Percentiles rank a stretch among this genome's conserved stretches.
phyloP scores from a whole-genome alignment of 2,113 vertebrate species.

The Trachemys scripta region DNA sequence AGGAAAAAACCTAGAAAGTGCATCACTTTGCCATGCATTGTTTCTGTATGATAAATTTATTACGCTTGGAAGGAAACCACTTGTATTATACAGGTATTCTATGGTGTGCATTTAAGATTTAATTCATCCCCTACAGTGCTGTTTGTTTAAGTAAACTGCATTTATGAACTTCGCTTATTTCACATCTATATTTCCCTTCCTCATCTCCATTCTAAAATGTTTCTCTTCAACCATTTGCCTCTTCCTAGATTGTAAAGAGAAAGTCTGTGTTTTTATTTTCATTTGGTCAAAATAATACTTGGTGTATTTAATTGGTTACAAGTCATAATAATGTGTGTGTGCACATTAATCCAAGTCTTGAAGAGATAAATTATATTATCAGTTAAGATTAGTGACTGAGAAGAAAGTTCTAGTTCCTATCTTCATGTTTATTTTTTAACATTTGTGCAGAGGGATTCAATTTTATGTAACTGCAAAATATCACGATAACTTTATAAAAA shows the following conservation, averaged over 20 bases:
- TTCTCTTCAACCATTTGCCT: constrained; percentile 12
- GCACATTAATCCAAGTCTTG: not conserved
- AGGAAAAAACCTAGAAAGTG: constrained; percentile 49
- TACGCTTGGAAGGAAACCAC: constrained; percentile 55
- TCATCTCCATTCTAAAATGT: constrained; percentile 28
- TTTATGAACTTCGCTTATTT: constrained; percentile 63
- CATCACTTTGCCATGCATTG: constrained; percentile 69
- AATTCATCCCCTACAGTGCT: constrained; percentile 58
- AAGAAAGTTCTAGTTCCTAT: not conserved
- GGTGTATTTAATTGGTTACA: not conserved
- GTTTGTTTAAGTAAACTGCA: constrained; percentile 68
- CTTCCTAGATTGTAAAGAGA: not conserved
- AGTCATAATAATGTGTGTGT: not conserved
- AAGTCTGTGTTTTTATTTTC: not conserved
- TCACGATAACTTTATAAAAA: not conserved
- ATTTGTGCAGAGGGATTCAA: not conserved
- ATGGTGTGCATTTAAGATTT: constrained; percentile 67
- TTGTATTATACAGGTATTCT: constrained; percentile 69
- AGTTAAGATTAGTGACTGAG: not conserved
- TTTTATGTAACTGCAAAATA: not conserved
- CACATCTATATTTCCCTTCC: constrained; percentile 47
- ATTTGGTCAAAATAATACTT: not conserved
- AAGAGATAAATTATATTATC: not conserved
- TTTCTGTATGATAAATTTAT: constrained; percentile 75
- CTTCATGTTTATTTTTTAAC: not conserved